phyloP scores from a whole-genome alignment of 2,797 vertebrate genomes.

The Myotis findleyi region DNA sequence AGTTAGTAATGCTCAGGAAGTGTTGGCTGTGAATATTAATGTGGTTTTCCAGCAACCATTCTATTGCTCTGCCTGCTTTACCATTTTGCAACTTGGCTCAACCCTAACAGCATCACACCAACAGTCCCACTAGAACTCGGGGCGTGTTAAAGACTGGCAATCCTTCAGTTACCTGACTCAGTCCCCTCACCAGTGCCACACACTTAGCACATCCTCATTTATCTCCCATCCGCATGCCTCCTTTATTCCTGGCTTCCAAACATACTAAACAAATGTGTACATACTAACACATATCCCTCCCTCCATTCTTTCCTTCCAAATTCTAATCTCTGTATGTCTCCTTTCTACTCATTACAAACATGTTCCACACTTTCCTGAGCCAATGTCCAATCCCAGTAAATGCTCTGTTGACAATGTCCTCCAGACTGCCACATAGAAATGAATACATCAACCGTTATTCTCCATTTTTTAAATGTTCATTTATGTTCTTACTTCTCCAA shows the following conservation, averaged over 20 bases:
- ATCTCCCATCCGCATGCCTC: background rate
- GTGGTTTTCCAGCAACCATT: background rate
- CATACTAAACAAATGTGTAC: background rate
- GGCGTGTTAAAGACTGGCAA: background rate
- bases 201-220: background rate
- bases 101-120: background rate
- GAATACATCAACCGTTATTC: background rate
- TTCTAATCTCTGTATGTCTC: background rate
- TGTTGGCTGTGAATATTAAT: background rate
- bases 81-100: background rate
- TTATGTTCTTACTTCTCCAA: constrained; percentile 5
- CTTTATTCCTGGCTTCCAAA: background rate
- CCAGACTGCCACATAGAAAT: background rate
- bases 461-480: background rate
- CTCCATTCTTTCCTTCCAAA: background rate
- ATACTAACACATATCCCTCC: background rate
- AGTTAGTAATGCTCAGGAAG: background rate
- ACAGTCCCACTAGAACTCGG: background rate
- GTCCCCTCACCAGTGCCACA: background rate
- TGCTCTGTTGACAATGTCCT: background rate
- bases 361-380: background rate
- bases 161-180: background rate
- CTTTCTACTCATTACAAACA: background rate
- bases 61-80: background rate
- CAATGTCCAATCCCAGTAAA: background rate